Evolutionary conservation across 2,888 invertebrate genomes (phyloP), one percentile per base, ranked within the genome.

Genomic region (Branchipolynoe longqiensis): DNA sequence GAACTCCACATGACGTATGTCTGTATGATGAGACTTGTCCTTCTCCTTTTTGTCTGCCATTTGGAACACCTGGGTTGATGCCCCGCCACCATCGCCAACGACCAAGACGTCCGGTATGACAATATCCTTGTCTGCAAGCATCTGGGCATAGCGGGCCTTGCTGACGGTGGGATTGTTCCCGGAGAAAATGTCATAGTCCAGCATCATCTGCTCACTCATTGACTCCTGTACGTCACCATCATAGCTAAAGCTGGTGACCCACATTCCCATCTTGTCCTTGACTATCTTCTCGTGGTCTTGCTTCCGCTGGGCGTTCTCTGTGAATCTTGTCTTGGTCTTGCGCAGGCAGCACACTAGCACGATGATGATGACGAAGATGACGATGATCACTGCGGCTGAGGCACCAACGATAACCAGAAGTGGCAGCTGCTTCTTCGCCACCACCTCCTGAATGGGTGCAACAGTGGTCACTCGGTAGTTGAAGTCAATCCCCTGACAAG

Each of bases 131-230:
- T 62, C 62, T 28, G 25, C 2, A 2, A 62, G 31, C 31, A 69
- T 1, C 38, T 69, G 69, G 8, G 69, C 69, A 36, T 69, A n/a
- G 14, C 69, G 33, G n/a, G 69, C 69, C n/a, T 69, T 69, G 36
- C 69, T 69, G 14, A 69, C 69, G 0, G 69, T 69, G 1, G 69
- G 36, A 38, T 69, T 78, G 12, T 14, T 25, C n/a, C 54, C 78
- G 22, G 78, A 78, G 48, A 78, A 78, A 40, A 78, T 25, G 48
- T 78, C 78, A 78, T 4, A 78, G 41, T 78, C 78, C 41, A 78
- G 31, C 25, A 54, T 41, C 48, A 78, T 1, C 78, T 78, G 78
- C 54, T 78, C 78, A 28, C 78, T 48, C 78, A 78, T 78, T 4
- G 48, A 25, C 28, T 78, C 78, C 4, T 78, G 22, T 48, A 78